A percentile compares a stretch with the other conserved stretches of the same genome.
These are phyloP conservation scores for Phoebastria nigripes DNA, from an alignment of 2,797 vertebrate species.

Conservation along the genomic window DNA sequence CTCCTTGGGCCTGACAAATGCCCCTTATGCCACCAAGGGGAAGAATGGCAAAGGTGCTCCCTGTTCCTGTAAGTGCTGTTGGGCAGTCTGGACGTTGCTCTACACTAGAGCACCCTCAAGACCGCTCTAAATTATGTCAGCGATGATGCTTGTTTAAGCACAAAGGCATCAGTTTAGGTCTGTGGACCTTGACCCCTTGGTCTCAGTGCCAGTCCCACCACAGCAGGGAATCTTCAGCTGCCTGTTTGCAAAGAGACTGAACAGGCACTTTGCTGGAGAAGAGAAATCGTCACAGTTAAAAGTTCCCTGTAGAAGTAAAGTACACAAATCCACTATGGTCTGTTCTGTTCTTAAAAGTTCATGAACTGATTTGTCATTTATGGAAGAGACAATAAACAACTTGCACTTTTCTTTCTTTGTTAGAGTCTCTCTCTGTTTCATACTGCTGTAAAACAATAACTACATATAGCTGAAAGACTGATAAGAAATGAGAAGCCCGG, in stretches of 20 bases:
- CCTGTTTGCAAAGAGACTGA: background rate
- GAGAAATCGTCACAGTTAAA: background rate
- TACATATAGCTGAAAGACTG: constrained; percentile 37
- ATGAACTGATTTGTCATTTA: background rate
- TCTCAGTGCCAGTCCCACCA: background rate
- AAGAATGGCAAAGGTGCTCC: background rate
- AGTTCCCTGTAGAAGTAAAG: background rate
- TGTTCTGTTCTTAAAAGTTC: background rate
- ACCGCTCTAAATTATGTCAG: background rate
- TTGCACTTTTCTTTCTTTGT: background rate
- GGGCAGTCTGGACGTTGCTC: background rate
- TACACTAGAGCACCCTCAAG: background rate
- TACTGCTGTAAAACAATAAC: constrained; percentile 37
- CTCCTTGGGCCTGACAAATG: background rate
- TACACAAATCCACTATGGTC: background rate
- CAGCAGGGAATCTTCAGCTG: background rate
- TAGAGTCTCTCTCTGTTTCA: background rate
- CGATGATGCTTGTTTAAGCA: background rate
- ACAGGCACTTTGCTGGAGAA: background rate
- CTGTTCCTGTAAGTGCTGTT: background rate
- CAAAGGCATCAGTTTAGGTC: fast-evolving
- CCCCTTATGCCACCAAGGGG: background rate
- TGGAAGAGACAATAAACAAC: background rate
- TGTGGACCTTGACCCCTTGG: background rate
- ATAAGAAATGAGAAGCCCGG: constrained; percentile 51